Conservation (phyloP, 1,140 invertebrate genomes). For the Halyomorpha halys region DNA sequence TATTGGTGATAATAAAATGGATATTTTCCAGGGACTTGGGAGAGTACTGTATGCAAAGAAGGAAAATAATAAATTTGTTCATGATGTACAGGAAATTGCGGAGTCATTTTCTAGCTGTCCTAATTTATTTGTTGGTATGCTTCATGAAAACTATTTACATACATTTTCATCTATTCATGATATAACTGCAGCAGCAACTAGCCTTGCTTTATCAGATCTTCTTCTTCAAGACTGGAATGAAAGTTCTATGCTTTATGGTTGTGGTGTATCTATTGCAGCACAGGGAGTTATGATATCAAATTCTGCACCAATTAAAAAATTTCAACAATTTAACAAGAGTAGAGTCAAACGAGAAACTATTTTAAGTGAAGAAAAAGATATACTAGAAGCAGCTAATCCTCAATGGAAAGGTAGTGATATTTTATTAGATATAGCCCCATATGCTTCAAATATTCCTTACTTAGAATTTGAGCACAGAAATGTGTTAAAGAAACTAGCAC, state of each 20-base stretch:
- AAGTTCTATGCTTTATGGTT: background rate
- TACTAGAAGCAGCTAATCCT: conserved; percentile 1
- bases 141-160: conserved; percentile 24
- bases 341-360: background rate
- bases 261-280: conserved; percentile 3
- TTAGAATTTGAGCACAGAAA: background rate
- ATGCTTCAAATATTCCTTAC: background rate
- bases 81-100: conserved; percentile 12
- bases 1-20: conserved; percentile 11
- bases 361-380: background rate
- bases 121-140: conserved; percentile 21
- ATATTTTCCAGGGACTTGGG: conserved; percentile 25
- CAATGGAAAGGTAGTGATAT: background rate
- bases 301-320: conserved; percentile 10
- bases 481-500: background rate
- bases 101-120: conserved; percentile 19
- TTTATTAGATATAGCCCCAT: conserved; percentile 8
- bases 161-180: conserved; percentile 22
- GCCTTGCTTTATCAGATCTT: conserved; percentile 14
- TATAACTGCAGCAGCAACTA: conserved; percentile 8
- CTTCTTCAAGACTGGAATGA: conserved; percentile 11
- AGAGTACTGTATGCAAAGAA: conserved; percentile 22
- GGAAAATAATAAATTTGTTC: conserved; percentile 13
- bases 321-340: conserved; percentile 20
- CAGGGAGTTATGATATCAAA: conserved; percentile 6